Conservation (phyloP, 2,797 vertebrate genomes). For the Rhabdophis nuchalis region DNA sequence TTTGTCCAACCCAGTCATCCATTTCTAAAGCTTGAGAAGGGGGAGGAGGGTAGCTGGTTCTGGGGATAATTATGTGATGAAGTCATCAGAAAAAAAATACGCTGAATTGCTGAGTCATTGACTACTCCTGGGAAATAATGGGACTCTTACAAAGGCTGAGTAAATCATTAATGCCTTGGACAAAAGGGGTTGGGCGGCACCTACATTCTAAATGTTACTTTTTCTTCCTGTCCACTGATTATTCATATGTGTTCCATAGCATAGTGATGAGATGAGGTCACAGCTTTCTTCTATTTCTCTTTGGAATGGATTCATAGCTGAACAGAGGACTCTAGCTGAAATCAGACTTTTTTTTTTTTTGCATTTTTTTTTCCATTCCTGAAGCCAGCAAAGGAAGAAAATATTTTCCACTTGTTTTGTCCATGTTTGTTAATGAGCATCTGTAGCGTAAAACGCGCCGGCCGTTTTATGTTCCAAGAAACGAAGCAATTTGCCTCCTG, state of each 20-base stretch:
- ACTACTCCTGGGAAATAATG: neutral
- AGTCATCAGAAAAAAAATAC: neutral
- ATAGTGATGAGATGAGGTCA: neutral
- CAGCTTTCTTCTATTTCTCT: neutral
- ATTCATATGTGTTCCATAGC: constrained; percentile 8
- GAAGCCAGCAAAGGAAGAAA: neutral
- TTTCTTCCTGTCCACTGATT: neutral
- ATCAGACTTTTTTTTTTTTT: neutral
- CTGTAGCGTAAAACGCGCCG: constrained; percentile 4
- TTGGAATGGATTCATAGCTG: neutral
- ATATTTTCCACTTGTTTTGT: constrained; percentile 20
- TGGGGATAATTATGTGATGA: constrained; percentile 7
- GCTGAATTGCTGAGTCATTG: neutral
- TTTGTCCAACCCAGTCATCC: neutral
- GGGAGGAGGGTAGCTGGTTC: neutral
- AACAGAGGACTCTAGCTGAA: neutral
- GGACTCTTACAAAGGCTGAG: neutral
- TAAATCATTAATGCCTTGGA: constrained; percentile 8
- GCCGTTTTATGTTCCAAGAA: constrained; percentile 11
- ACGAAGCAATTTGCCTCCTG: constrained; percentile 18
- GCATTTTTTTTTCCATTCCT: neutral
- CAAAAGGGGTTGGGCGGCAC: neutral
- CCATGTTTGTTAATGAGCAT: constrained; percentile 24
- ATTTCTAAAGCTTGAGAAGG: neutral
- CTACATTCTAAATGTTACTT: neutral